Evolutionary conservation across 2,113 vertebrate genomes (phyloP).

Genomic region (Carlito syrichta): DNA sequence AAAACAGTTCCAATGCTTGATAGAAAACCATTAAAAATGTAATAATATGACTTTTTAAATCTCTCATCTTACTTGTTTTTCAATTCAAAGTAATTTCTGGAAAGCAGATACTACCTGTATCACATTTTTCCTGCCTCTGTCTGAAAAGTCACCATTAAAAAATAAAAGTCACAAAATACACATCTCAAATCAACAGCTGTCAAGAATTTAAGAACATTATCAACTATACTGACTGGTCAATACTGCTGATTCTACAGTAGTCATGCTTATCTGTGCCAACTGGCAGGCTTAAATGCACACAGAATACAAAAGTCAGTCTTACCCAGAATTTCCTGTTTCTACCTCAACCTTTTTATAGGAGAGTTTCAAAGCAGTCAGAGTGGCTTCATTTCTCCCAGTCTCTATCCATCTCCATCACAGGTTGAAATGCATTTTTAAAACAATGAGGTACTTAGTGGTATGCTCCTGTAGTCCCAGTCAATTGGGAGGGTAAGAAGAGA

Average conservation of each 20-base stretch:
- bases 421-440: constrained; percentile 2
- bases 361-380: background rate
- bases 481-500: background rate
- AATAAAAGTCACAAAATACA: constrained; percentile 12
- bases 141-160: background rate
- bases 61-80: background rate
- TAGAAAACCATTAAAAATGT: constrained; percentile 27
- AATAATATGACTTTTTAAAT: background rate
- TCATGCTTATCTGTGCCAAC: background rate
- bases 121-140: background rate
- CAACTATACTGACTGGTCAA: background rate
- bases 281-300: background rate
- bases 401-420: background rate
- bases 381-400: background rate
- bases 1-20: background rate
- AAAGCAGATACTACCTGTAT: background rate
- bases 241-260: background rate
- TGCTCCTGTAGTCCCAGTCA: background rate
- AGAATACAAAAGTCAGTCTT: background rate
- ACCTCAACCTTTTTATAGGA: background rate
- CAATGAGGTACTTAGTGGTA: background rate
- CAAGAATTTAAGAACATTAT: background rate
- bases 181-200: background rate
- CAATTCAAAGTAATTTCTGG: background rate
- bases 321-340: background rate